phyloP scores from a whole-genome alignment of 2,888 invertebrate genomes.

The Belgica antarctica region DNA sequence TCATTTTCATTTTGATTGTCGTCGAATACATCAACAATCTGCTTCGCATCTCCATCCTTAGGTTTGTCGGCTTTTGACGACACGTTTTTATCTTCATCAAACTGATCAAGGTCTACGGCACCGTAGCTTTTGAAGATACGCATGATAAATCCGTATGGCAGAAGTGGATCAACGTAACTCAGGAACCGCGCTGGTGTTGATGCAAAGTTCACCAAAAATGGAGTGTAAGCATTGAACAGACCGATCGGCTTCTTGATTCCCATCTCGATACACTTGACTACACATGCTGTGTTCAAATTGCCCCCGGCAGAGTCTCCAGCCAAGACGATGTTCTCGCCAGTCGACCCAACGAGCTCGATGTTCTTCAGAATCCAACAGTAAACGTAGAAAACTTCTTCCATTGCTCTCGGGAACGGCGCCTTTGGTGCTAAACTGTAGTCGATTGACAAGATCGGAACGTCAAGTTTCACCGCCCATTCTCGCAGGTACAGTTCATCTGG shows the following conservation, averaged over 20 bases:
- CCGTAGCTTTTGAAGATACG: conserved; percentile 72
- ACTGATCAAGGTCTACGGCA: neutral
- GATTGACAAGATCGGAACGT: conserved; percentile 87
- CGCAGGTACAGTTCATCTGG: conserved; percentile 82
- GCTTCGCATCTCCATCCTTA: neutral
- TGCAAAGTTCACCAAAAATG: conserved; percentile 81
- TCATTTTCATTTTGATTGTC: neutral
- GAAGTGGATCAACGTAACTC: conserved; percentile 88
- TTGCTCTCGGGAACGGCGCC: conserved; percentile 89
- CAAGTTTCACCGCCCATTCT: conserved; percentile 83
- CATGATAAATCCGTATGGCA: conserved; percentile 92
- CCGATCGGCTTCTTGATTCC: conserved; percentile 81
- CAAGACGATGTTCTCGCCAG: conserved; percentile 66
- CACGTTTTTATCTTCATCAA: neutral
- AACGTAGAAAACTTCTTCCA: conserved; percentile 90
- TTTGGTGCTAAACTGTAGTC: conserved; percentile 96
- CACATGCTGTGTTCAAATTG: conserved; percentile 78
- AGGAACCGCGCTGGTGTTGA: conserved; percentile 90
- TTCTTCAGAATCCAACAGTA: conserved; percentile 93
- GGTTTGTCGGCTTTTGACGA: neutral
- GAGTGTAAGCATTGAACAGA: conserved; percentile 85
- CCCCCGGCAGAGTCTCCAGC: conserved; percentile 97
- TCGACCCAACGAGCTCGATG: conserved; percentile 68
- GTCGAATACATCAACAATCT: neutral
- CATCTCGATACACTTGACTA: conserved; percentile 73